A percentile compares a stretch with the other conserved stretches of the same genome.
phyloP scores from a whole-genome alignment of 1,140 invertebrate species.

The Hypsibius dujardini region DNA sequence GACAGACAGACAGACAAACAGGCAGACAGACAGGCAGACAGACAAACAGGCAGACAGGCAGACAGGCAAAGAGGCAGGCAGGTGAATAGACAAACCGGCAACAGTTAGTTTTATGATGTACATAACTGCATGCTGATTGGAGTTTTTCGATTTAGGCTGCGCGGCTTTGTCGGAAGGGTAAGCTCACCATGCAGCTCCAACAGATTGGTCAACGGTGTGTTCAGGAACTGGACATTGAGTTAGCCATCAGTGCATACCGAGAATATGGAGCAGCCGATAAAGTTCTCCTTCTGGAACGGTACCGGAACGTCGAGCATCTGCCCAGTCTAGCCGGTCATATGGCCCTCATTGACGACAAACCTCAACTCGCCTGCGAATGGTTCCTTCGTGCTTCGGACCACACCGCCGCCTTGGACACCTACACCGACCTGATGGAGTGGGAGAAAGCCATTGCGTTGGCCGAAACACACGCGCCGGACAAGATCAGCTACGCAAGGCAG shows the following conservation, averaged over 20 bases:
- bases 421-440: slow-evolving; percentile 68
- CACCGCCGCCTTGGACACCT: slow-evolving; percentile 53
- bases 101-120: neutral
- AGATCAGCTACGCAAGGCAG: slow-evolving; percentile 65
- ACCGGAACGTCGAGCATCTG: slow-evolving; percentile 63
- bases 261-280: slow-evolving; percentile 68
- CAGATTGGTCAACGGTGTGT: neutral
- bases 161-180: neutral
- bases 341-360: slow-evolving; percentile 54
- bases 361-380: slow-evolving; percentile 57
- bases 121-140: neutral
- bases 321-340: slow-evolving; percentile 58
- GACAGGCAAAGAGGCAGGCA: too few relatives aligned
- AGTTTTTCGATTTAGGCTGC: neutral
- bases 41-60: too few relatives aligned
- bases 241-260: slow-evolving; percentile 68
- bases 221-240: slow-evolving; percentile 27
- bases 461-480: slow-evolving; percentile 58
- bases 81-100: too few relatives aligned
- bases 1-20: too few relatives aligned
- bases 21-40: too few relatives aligned
- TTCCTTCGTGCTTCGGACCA: slow-evolving; percentile 43
- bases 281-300: slow-evolving; percentile 65
- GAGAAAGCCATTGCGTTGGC: slow-evolving; percentile 73
- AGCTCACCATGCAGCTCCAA: neutral